A percentile compares a stretch with the other conserved stretches of the same genome.
These are phyloP conservation scores for Vultur gryphus DNA, from an alignment of 2,797 vertebrate species.

Conservation along the genomic window DNA sequence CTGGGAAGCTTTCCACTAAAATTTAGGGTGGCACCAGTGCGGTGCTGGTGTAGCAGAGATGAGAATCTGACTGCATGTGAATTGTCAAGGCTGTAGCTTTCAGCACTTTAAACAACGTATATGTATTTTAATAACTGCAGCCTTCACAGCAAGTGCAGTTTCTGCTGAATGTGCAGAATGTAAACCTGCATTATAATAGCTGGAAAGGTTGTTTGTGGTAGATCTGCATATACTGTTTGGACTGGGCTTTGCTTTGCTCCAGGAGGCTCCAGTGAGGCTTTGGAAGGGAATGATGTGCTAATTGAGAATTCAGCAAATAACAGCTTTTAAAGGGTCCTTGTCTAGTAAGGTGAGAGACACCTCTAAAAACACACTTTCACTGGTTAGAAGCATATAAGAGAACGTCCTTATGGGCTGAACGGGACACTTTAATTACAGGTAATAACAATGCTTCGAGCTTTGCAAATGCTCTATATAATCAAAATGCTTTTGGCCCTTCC, in stretches of 20 bases:
- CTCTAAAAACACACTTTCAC: neutral
- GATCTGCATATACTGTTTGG: neutral
- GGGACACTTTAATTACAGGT: neutral
- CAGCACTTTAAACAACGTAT: neutral
- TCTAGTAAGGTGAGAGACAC: neutral
- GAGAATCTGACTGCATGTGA: neutral
- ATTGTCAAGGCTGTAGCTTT: neutral
- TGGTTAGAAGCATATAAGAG: neutral
- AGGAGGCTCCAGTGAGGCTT: neutral
- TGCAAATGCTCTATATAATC: neutral
- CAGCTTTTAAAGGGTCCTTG: neutral
- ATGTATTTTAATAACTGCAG: constrained; percentile 2
- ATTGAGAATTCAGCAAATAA: neutral
- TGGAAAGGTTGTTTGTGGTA: neutral
- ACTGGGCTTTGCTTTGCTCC: constrained; percentile 5
- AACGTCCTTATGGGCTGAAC: neutral
- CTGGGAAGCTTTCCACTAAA: neutral
- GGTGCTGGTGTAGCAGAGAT: neutral
- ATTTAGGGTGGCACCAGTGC: neutral
- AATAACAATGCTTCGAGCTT: neutral
- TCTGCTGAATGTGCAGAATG: constrained; percentile 37
- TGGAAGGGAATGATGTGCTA: neutral
- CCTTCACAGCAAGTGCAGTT: neutral
- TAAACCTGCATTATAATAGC: neutral
- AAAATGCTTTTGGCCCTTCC: neutral